Conservation (phyloP, 2,797 vertebrate species). For the Sebastes matsubarae region DNA sequence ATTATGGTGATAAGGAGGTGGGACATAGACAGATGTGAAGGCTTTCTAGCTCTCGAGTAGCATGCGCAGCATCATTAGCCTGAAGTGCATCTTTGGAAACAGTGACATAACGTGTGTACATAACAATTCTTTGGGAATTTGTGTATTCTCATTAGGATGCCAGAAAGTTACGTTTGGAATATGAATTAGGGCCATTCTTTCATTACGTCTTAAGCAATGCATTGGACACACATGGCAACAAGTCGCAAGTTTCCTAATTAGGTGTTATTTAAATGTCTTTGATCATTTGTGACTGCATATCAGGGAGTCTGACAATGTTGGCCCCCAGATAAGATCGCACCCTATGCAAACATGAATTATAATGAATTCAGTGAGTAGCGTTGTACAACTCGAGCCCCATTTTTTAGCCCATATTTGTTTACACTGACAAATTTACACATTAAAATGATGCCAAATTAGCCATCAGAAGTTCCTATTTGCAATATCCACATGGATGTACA, state of each 20-base stretch:
- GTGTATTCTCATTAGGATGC: conserved; percentile 13
- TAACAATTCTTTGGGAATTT: conserved; percentile 7
- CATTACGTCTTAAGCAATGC: background rate
- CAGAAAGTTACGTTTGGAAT: background rate
- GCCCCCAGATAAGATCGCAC: background rate
- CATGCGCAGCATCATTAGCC: conserved; percentile 41
- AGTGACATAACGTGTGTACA: background rate
- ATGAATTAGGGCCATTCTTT: background rate
- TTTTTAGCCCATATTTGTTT: background rate
- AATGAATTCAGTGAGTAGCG: background rate
- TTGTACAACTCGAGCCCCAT: background rate
- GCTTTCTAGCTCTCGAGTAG: conserved; percentile 12
- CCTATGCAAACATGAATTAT: background rate
- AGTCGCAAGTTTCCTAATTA: background rate
- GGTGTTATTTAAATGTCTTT: background rate
- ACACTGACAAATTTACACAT: background rate
- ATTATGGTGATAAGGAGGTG: conserved; percentile 52
- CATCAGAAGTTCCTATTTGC: background rate
- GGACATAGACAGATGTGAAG: conserved; percentile 47
- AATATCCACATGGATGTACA: background rate
- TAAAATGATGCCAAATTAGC: background rate
- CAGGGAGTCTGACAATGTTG: background rate
- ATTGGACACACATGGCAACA: background rate
- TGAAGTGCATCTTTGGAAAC: conserved; percentile 28
- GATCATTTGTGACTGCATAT: background rate